phyloP scores from a whole-genome alignment of 2,888 invertebrate species.

The Macroteleia sp. region DNA sequence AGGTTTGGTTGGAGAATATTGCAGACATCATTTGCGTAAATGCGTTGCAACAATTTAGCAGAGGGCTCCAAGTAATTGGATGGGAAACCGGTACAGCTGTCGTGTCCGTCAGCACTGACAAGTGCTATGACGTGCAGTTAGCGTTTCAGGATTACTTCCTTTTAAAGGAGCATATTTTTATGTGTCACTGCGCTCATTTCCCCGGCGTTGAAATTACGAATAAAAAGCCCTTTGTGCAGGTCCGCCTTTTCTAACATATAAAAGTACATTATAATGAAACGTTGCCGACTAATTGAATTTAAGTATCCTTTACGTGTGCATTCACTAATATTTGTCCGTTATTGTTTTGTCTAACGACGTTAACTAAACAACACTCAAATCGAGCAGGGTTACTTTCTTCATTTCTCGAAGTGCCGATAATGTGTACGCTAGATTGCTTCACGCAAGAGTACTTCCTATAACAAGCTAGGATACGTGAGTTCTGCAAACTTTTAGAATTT shows the following conservation, averaged over 20 bases:
- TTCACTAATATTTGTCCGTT: constrained; percentile 16
- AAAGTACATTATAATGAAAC: constrained; percentile 16
- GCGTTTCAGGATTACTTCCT: constrained; percentile 57
- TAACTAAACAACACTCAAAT: not conserved
- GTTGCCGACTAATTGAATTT: constrained; percentile 17
- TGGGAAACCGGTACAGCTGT: constrained; percentile 68
- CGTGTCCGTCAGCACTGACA: constrained; percentile 65
- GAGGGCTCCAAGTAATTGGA: constrained; percentile 68
- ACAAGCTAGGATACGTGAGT: constrained; percentile 22
- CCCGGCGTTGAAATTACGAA: constrained; percentile 17
- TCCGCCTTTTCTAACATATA: not conserved
- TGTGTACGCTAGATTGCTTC: not conserved
- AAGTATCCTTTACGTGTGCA: constrained; percentile 2
- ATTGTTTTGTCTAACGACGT: constrained; percentile 1
- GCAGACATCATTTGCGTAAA: constrained; percentile 64
- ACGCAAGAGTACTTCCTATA: constrained; percentile 17
- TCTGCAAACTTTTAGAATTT: too few relatives aligned
- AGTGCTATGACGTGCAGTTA: constrained; percentile 66
- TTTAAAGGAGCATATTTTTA: constrained; percentile 37
- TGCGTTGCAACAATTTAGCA: constrained; percentile 63
- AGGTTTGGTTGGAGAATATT: constrained; percentile 56
- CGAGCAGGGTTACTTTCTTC: not conserved
- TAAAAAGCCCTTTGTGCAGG: constrained; percentile 1
- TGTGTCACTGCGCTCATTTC: constrained; percentile 29
- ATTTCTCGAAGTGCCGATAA: constrained; percentile 13